phyloP scores from a whole-genome alignment of 2,888 invertebrate species.

The Altica lythri region DNA sequence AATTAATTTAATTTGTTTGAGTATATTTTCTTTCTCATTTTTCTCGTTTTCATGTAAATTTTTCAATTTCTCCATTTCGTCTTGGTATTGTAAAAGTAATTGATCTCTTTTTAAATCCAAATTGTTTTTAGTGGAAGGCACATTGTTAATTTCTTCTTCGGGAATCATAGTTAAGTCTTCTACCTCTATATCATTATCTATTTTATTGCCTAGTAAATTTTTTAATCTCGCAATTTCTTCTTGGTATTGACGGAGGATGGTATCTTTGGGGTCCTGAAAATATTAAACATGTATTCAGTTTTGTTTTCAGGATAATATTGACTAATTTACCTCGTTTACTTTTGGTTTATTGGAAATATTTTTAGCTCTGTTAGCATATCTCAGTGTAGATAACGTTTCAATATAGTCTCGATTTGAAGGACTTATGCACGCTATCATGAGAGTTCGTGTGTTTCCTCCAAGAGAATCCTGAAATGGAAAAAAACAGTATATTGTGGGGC shows the following conservation, averaged over 20 bases:
- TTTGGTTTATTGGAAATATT: constrained; percentile 84
- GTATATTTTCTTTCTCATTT: constrained; percentile 53
- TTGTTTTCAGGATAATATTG: background rate
- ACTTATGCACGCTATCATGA: constrained; percentile 87
- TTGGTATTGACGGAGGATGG: constrained; percentile 81
- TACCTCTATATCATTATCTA: constrained; percentile 42
- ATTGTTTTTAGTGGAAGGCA: constrained; percentile 34
- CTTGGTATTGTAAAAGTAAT: constrained; percentile 61
- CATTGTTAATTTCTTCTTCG: constrained; percentile 39
- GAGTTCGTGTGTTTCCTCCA: constrained; percentile 85
- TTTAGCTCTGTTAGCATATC: constrained; percentile 85
- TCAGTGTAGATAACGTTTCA: constrained; percentile 79
- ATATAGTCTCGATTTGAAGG: constrained; percentile 83
- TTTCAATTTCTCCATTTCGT: constrained; percentile 58
- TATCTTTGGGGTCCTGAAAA: constrained; percentile 81
- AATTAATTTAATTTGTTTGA: constrained; percentile 59
- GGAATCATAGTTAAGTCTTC: constrained; percentile 43
- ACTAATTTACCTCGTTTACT: constrained; percentile 69
- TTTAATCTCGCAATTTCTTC: constrained; percentile 78
- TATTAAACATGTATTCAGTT: constrained; percentile 12
- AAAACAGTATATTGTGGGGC: too few species aligned
- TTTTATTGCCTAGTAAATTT: constrained; percentile 58
- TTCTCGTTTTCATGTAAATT: constrained; percentile 55
- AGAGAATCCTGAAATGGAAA: constrained; percentile 73
- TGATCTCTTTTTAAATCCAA: constrained; percentile 51